Percentiles rank a stretch among this genome's conserved stretches.
Evolutionary conservation across 2,113 vertebrate genomes (phyloP).

Genomic region (Forbesichthys papilliferus): DNA sequence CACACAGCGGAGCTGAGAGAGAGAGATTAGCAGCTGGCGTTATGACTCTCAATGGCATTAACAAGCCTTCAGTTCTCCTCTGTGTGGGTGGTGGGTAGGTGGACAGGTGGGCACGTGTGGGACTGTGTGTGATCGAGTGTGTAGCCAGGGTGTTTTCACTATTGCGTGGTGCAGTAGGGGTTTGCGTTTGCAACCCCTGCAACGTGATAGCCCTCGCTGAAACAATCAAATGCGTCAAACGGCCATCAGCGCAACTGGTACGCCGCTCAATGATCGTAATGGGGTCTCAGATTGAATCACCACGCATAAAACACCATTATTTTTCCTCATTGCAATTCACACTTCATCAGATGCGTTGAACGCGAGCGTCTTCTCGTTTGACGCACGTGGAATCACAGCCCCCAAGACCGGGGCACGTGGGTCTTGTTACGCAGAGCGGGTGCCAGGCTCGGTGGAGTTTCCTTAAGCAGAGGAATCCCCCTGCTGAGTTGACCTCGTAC

Average conservation of each 20-base stretch:
- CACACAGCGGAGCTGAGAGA: constrained; percentile 41
- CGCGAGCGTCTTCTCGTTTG: not conserved
- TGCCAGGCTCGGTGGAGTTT: constrained; percentile 59
- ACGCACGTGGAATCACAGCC: constrained; percentile 16
- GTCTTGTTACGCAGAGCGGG: constrained; percentile 13
- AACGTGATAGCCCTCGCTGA: too few species aligned
- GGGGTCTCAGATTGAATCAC: too few species aligned
- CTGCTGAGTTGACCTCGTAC: constrained; percentile 18
- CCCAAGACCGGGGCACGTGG: constrained; percentile 24
- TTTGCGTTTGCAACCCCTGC: too few species aligned
- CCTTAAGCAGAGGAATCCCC: constrained; percentile 65
- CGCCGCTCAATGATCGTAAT: too few species aligned
- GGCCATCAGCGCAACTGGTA: too few species aligned
- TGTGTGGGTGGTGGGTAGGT: constrained; percentile 12
- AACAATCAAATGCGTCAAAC: too few species aligned
- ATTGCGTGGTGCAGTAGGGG: too few species aligned
- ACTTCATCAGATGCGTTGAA: not conserved
- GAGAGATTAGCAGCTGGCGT: constrained; percentile 41
- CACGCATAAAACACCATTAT: too few species aligned
- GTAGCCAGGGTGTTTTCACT: constrained; percentile 11
- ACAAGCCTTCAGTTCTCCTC: not conserved
- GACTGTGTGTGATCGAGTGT: constrained; percentile 38
- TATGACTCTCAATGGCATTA: constrained; percentile 52
- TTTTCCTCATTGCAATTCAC: too few species aligned
- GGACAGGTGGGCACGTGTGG: not conserved